Evolutionary conservation across 1,140 invertebrate species (phyloP).

Genomic region (Drosophila neocordata): DNA sequence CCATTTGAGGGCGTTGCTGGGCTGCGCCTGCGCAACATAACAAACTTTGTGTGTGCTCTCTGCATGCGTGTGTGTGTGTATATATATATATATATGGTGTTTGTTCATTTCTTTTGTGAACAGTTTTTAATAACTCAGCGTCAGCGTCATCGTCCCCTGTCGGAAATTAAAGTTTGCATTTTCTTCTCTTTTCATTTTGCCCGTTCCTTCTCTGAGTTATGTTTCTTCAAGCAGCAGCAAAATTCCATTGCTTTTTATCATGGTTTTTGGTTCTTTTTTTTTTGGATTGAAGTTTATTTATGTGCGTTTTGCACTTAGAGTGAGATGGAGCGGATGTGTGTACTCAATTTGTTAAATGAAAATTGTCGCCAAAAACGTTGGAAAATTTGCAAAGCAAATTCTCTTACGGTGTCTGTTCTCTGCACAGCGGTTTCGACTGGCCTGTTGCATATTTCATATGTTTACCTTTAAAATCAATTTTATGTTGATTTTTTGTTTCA

Average conservation of each 20-base stretch:
- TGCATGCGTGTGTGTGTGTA: conserved; percentile 16
- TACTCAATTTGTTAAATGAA: conserved; percentile 62
- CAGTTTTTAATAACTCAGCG: conserved; percentile 63
- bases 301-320: conserved; percentile 37
- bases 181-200: conserved; percentile 6
- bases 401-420: conserved; percentile 27
- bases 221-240: conserved; percentile 19
- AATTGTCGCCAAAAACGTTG: conserved; percentile 68
- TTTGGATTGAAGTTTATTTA: conserved; percentile 18
- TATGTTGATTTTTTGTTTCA: conserved; percentile 36
- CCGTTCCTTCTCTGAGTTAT: conserved; percentile 51
- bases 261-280: not conserved
- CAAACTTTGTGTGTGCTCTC: conserved; percentile 64
- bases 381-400: conserved; percentile 71
- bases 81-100: conserved; percentile 21
- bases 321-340: conserved; percentile 58
- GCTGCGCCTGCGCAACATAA: conserved; percentile 78
- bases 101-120: conserved; percentile 33
- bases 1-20: conserved; percentile 64
- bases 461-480: conserved; percentile 46
- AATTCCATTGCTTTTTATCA: not conserved
- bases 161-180: conserved; percentile 66
- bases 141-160: conserved; percentile 36
- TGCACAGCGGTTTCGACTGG: conserved; percentile 6
- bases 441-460: conserved; percentile 73